A percentile compares a stretch with the other conserved stretches of the same genome.
These are phyloP conservation scores for Azemiops feae DNA, from an alignment of 2,113 vertebrate genomes.

Conservation along the genomic window DNA sequence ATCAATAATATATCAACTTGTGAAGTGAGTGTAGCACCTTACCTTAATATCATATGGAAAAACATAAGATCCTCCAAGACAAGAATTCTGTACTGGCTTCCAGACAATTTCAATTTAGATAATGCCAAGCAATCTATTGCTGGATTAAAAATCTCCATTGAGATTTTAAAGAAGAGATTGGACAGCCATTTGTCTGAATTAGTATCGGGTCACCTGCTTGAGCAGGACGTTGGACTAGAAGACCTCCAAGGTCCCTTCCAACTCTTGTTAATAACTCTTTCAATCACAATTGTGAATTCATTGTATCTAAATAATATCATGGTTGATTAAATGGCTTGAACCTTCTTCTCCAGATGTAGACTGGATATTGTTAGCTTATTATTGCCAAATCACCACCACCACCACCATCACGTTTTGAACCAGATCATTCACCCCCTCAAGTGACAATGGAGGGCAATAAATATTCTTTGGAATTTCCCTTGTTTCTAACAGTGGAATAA, in stretches of 20 bases:
- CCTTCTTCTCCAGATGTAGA: slow-evolving; percentile 10
- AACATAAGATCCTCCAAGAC: slow-evolving; percentile 24
- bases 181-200: neutral
- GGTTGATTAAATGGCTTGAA: slow-evolving; percentile 28
- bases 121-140: slow-evolving; percentile 11
- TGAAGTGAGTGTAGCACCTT: slow-evolving; percentile 63
- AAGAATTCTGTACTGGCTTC: slow-evolving; percentile 33
- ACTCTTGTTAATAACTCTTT: neutral
- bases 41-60: slow-evolving; percentile 19
- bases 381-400: neutral
- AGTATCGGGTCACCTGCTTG: neutral
- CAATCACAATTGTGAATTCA: slow-evolving; percentile 46
- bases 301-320: slow-evolving; percentile 38
- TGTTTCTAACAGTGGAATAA: neutral
- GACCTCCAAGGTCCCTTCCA: neutral
- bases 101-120: slow-evolving; percentile 33
- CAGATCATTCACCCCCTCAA: neutral
- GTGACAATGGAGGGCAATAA: neutral
- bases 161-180: neutral
- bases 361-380: neutral
- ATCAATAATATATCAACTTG: slow-evolving; percentile 16
- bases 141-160: neutral
- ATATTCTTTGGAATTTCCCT: neutral
- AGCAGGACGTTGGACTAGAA: neutral
- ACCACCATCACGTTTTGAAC: neutral